phyloP scores from a whole-genome alignment of 2,797 vertebrate genomes.

The Amblyraja radiata region DNA sequence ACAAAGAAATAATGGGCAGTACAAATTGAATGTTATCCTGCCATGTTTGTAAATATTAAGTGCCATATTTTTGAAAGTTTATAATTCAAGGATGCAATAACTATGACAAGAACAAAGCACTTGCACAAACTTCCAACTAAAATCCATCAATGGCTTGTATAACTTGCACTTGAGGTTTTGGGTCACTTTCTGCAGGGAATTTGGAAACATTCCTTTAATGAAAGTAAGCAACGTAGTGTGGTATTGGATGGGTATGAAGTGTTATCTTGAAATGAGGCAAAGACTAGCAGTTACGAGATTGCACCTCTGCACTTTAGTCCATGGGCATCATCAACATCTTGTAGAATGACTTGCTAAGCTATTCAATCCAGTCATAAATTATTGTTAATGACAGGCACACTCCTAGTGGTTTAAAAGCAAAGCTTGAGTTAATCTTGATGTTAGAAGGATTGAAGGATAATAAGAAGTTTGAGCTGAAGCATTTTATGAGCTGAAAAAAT shows the following conservation, averaged over 20 bases:
- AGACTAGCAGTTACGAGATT: neutral
- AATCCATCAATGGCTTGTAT: neutral
- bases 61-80: neutral
- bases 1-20: too few species aligned
- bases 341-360: neutral
- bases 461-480: too few species aligned
- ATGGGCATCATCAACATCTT: neutral
- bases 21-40: too few species aligned
- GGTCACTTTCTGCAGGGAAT: neutral
- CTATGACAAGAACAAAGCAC: neutral
- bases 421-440: too few species aligned
- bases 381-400: too few species aligned
- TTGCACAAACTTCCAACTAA: neutral
- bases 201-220: neutral
- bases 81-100: neutral
- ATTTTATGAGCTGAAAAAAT: too few species aligned
- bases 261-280: neutral
- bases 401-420: neutral
- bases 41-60: too few species aligned
- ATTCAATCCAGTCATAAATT: too few species aligned
- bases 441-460: too few species aligned
- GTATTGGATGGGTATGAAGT: too few species aligned
- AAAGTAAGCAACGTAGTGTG: neutral
- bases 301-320: neutral
- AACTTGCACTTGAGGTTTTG: neutral